Base-by-base conservation (phyloP, 1,140 invertebrate genomes). In the Amyelois transitella region DNA sequence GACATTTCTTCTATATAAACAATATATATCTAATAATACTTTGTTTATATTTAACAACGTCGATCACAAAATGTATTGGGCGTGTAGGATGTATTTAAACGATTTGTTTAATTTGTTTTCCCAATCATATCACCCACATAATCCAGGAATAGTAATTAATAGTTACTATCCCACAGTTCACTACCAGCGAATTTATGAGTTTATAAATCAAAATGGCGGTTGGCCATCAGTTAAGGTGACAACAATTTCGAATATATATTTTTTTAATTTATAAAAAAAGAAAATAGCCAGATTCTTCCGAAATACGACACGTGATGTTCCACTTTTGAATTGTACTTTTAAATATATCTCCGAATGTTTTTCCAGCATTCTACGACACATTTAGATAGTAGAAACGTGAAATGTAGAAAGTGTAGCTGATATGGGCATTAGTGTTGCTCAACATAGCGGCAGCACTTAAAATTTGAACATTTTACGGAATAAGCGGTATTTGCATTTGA, bases 401-500 rank as follows among this genome's bases (percentile, higher is more conserved):
- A 47, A 52, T 32, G 51, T 43, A 21, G 51, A 43, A 52, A 32
- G 28, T 51, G n/a, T 20, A 17, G 44, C 44, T 20, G 44, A 47
- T 47, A 47, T 20, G 7, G 51, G 1, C 32, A 51, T 21, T 52
- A 21, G 25, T 10, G 18, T 58, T 58, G 55, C 55, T 47, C 25
- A 58, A 58, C 43, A 52, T 58, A 45, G 43, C 55, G 44, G 44
- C 18, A 6, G 44, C 44, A 47, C 44, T 20, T 20, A 47, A 38
- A 24, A 18, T 38, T 50, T 52, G 45, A 45, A 43, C 18, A 45
- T 45, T 58, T 52, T 20, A 57, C 55, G 20, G 28, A 25, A 18
- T 20, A 10, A 45, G 12, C 14, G 24, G 19, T 51, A 58, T 58
- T 58, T 48, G 55, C 55, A 58, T 58, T 32, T 52, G 24, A 52